Evolutionary conservation across 2,797 vertebrate genomes (phyloP), one percentile per base, ranked within the genome.

Genomic region (Microctenopoma steveboyesi): DNA sequence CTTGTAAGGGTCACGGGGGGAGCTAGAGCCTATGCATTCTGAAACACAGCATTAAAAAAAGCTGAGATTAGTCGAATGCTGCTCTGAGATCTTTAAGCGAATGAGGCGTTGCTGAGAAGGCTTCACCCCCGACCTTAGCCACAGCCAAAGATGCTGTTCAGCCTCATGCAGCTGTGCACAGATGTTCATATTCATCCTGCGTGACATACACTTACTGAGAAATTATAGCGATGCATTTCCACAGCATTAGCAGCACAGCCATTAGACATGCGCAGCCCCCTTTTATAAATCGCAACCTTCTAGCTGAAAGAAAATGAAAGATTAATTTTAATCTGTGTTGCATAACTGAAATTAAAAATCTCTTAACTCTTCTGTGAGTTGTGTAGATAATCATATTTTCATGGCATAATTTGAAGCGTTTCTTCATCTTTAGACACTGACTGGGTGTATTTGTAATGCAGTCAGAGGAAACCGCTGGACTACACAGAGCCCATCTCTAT

Each of bases 71-170:
- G 4, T 53, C 67, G 48, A 57, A 57, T 4, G 7, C 33, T 2
- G 18, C 28, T 18, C 67, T 30, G 15, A 33, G n/a, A 16, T 28
- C 13, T 66, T n/a, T 2, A 3, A 39, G 14, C 0, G 3, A 58
- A 48, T 10, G 13, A 56, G 18, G 64, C 69, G 76, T 78, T 64
- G 71, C 7, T 3, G 15, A 13, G 13, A 7, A 12, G 45, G 5
- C 37, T 46, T 57, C 67, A 68, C 83, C 79, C 71, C 48, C 60
- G 83, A 76, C 66, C 75, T 49, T 11, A 8, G 35, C 14, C 40
- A 12, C n/a, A n/a, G 8, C 16, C 18, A 4, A 59, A 60, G 52
- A 30, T 7, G 46, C 65, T 52, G 40, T n/a, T 58, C 10, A 12
- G 45, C 9, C 7, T 48, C 43, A 4, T 7, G 30, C 49, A 61